phyloP scores from a whole-genome alignment of 2,113 vertebrate species.

The Antennarius striatus region DNA sequence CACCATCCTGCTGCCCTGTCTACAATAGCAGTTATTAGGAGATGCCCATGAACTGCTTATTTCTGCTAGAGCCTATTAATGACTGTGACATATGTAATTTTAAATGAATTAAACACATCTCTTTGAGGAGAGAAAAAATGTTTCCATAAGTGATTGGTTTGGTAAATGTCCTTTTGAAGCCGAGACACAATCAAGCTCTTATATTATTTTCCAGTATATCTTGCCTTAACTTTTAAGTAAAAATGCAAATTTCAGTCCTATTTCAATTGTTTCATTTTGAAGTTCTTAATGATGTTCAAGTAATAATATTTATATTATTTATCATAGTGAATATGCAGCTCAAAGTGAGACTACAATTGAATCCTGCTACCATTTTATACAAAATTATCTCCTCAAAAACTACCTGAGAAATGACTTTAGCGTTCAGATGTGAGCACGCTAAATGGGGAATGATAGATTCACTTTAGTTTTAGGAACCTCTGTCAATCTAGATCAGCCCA shows the following conservation, averaged over 20 bases:
- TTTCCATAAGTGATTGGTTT: constrained; percentile 1
- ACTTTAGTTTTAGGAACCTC: neutral
- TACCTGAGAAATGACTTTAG: too few relatives aligned
- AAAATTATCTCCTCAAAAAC: too few relatives aligned
- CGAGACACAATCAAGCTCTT: neutral
- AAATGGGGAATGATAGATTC: neutral
- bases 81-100: constrained; percentile 5
- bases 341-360: neutral
- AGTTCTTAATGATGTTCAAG: neutral
- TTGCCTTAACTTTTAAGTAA: neutral
- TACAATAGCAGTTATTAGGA: constrained; percentile 19
- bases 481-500: too few relatives aligned
- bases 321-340: too few relatives aligned
- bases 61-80: constrained; percentile 1
- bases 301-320: neutral
- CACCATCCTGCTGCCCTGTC: constrained; percentile 11
- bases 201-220: neutral
- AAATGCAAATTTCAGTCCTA: neutral
- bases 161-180: neutral
- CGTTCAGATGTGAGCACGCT: too few relatives aligned
- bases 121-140: neutral
- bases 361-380: neutral
- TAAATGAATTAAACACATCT: constrained; percentile 6
- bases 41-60: constrained; percentile 30
- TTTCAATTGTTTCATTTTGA: neutral